Conservation (phyloP, 2,888 invertebrate genomes). For the Tetragnatha montana region DNA sequence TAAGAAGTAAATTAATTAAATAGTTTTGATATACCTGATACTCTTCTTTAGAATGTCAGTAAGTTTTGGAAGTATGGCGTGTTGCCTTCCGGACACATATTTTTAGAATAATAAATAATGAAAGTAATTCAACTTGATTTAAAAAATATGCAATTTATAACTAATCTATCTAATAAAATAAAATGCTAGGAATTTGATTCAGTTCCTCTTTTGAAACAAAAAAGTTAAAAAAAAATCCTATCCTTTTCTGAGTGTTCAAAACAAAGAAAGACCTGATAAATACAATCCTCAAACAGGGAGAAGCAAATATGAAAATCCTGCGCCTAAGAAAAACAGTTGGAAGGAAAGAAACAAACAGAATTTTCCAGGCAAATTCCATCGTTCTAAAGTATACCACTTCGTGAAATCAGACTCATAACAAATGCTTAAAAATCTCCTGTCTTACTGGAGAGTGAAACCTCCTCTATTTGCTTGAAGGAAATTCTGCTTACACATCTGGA, state of each 20-base stretch:
- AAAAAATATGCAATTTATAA: too few species aligned
- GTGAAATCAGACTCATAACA: conserved; percentile 25
- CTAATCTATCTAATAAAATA: too few species aligned
- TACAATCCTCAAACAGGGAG: background rate
- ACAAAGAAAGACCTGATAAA: background rate
- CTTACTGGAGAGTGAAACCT: conserved; percentile 13
- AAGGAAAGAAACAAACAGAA: background rate
- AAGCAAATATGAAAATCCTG: background rate
- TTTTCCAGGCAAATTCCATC: background rate
- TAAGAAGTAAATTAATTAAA: too few species aligned
- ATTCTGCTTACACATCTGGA: conserved; percentile 18
- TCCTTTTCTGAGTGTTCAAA: background rate
- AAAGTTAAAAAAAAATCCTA: too few species aligned
- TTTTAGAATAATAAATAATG: too few species aligned
- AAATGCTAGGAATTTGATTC: too few species aligned
- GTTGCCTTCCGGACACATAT: too few species aligned
- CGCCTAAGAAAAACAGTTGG: background rate
- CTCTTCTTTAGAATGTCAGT: too few species aligned
- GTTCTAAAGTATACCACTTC: conserved; percentile 12
- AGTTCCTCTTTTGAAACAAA: too few species aligned
- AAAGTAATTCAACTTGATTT: too few species aligned
- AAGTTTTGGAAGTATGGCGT: too few species aligned
- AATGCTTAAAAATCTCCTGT: conserved; percentile 26
- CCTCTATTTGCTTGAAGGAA: conserved; percentile 23
- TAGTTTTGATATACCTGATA: too few species aligned